A percentile compares a stretch with the other conserved stretches of the same genome.
Conservation (phyloP, 2,888 invertebrate species). For the Caenorhabditis wallacei region DNA sequence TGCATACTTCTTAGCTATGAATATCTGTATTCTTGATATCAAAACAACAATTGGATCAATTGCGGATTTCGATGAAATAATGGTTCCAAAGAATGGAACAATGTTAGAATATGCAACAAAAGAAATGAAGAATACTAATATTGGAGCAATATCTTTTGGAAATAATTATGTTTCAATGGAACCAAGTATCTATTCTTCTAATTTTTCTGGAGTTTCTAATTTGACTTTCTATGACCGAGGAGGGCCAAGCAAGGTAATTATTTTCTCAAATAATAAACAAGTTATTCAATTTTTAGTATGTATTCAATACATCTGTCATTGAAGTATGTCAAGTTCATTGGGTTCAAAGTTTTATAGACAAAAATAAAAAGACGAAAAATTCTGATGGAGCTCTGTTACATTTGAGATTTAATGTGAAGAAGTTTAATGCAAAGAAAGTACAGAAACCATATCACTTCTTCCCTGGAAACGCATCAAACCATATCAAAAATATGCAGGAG, state of each 20-base stretch:
- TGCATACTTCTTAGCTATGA: constrained; percentile 69
- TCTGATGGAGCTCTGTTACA: constrained; percentile 34
- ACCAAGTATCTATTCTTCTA: constrained; percentile 32
- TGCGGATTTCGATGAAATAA: constrained; percentile 73
- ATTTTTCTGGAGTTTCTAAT: constrained; percentile 30
- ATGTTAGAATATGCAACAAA: constrained; percentile 28
- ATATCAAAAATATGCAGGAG: neutral
- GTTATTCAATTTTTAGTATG: constrained; percentile 3
- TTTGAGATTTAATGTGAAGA: constrained; percentile 11
- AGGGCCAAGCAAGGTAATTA: constrained; percentile 37
- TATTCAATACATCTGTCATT: constrained; percentile 53
- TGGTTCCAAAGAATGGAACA: constrained; percentile 23
- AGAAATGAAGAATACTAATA: constrained; percentile 21
- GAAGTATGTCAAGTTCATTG: constrained; percentile 47
- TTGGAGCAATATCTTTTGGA: constrained; percentile 36
- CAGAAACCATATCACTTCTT: constrained; percentile 23
- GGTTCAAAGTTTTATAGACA: constrained; percentile 29
- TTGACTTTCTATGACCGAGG: constrained; percentile 20
- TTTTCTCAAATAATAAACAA: neutral
- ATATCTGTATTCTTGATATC: constrained; percentile 67
- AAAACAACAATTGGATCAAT: constrained; percentile 61
- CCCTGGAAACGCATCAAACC: neutral
- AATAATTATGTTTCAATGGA: constrained; percentile 41
- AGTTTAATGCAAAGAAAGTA: neutral
- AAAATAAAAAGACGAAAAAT: neutral